A percentile compares a stretch with the other conserved stretches of the same genome.
Conservation (phyloP, 1,140 invertebrate species). For the Ostrea edulis region DNA sequence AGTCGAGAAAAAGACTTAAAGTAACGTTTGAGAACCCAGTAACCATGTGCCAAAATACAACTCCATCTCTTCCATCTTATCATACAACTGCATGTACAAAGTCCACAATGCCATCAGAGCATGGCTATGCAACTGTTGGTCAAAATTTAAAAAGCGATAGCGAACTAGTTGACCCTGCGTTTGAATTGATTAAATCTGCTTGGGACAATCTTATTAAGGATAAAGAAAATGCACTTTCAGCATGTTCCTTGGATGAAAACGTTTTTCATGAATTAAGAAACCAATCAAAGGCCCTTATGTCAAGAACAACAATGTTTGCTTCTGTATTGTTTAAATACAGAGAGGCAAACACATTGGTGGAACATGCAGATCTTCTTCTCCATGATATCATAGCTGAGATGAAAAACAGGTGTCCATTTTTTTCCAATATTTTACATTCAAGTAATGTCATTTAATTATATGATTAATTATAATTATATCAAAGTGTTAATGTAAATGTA, state of each 20-base stretch:
- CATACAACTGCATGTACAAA: background rate
- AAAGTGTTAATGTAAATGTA: conserved; percentile 11
- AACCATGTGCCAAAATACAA: conserved; percentile 3
- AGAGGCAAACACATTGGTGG: conserved; percentile 12
- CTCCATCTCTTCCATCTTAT: conserved; percentile 24
- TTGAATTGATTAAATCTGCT: background rate
- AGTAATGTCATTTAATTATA: background rate
- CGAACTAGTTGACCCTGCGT: conserved; percentile 10
- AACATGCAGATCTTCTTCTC: conserved; percentile 4
- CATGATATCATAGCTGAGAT: background rate
- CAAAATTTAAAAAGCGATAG: background rate
- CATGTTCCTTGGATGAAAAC: conserved; percentile 1
- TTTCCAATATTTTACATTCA: background rate
- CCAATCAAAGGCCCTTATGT: background rate
- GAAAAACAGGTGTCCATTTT: conserved; percentile 20
- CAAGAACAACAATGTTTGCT: conserved; percentile 29
- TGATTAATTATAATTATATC: background rate
- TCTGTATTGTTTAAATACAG: conserved; percentile 19
- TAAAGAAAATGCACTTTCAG: conserved; percentile 7
- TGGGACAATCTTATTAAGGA: background rate
- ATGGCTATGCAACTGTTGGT: conserved; percentile 17
- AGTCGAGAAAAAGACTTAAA: conserved; percentile 24
- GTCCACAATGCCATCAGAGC: conserved; percentile 5
- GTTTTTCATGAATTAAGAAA: conserved; percentile 18
- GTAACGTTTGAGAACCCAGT: background rate